Conservation (phyloP, 2,113 vertebrate genomes). For the Leuciscus idus region DNA sequence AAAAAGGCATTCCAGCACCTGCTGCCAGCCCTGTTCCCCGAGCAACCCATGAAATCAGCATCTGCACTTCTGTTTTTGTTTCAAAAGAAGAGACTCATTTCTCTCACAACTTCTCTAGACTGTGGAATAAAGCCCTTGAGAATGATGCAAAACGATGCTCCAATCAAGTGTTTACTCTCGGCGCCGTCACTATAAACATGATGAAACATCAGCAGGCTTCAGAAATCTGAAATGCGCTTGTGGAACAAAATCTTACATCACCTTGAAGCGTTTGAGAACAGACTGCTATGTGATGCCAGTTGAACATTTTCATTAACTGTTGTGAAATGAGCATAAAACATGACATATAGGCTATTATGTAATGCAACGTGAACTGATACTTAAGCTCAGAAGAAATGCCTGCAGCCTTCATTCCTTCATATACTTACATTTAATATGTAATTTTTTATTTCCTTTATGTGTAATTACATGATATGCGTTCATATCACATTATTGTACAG, state of each 20-base stretch:
- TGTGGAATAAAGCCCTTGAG: slow-evolving; percentile 4
- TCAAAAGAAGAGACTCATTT: slow-evolving; percentile 9
- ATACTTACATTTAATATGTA: background rate
- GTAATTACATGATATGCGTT: background rate
- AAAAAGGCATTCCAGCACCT: slow-evolving; percentile 68
- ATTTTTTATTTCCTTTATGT: background rate
- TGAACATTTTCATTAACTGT: slow-evolving; percentile 14
- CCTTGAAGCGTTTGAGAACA: background rate
- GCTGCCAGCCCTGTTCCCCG: slow-evolving; percentile 50
- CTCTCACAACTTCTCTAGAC: slow-evolving; percentile 12
- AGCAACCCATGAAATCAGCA: slow-evolving; percentile 50
- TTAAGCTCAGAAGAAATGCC: background rate
- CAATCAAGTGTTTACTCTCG: slow-evolving; percentile 34
- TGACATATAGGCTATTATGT: background rate
- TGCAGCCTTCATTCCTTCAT: background rate
- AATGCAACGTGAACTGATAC: background rate
- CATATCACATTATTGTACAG: background rate
- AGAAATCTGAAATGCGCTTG: background rate
- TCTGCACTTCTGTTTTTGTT: slow-evolving; percentile 27
- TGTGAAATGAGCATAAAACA: slow-evolving; percentile 12
- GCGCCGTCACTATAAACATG: background rate
- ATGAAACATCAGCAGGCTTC: slow-evolving; percentile 22
- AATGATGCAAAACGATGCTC: slow-evolving; percentile 12
- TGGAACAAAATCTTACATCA: slow-evolving; percentile 3
- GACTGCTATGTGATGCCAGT: background rate